Conservation (phyloP, 1,140 invertebrate genomes). For the Drosophila malerkotliana region DNA sequence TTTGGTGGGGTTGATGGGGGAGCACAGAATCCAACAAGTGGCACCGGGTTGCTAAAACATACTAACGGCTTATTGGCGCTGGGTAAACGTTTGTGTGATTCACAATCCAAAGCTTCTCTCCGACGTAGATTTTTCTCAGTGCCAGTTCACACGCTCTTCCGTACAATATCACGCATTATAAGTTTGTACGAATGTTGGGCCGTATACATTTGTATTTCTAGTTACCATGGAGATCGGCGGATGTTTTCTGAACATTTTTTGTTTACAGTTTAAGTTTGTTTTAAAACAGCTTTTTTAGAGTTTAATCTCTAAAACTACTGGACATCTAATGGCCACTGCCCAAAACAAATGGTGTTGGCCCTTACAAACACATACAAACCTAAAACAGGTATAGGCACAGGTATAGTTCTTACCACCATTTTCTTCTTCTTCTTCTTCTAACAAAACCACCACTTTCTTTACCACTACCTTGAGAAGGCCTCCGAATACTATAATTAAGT, state of each 20-base stretch:
- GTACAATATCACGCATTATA: conserved; percentile 28
- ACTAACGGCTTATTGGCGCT: conserved; percentile 38
- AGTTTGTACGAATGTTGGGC: not conserved
- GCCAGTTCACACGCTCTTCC: conserved; percentile 37
- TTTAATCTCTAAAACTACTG: not conserved
- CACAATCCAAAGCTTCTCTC: conserved; percentile 35
- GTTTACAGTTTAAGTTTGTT: conserved; percentile 11
- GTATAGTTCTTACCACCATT: not conserved
- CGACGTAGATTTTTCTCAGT: conserved; percentile 45
- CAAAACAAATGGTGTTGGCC: not conserved
- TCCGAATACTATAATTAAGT: too few species aligned
- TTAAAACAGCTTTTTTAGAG: not conserved
- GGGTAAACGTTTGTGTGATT: conserved; percentile 36
- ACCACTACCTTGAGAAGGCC: not conserved
- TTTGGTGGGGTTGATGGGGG: not conserved
- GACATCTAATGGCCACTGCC: not conserved
- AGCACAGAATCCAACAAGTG: conserved; percentile 43
- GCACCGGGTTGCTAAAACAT: conserved; percentile 35
- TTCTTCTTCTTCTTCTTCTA: not conserved
- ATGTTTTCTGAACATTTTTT: conserved; percentile 7
- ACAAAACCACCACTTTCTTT: not conserved
- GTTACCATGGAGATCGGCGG: conserved; percentile 39
- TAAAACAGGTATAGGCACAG: not conserved
- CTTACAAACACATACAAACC: not conserved
- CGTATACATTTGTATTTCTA: not conserved